Conservation (phyloP, 2,113 vertebrate species). For the Pteropus alecto region DNA sequence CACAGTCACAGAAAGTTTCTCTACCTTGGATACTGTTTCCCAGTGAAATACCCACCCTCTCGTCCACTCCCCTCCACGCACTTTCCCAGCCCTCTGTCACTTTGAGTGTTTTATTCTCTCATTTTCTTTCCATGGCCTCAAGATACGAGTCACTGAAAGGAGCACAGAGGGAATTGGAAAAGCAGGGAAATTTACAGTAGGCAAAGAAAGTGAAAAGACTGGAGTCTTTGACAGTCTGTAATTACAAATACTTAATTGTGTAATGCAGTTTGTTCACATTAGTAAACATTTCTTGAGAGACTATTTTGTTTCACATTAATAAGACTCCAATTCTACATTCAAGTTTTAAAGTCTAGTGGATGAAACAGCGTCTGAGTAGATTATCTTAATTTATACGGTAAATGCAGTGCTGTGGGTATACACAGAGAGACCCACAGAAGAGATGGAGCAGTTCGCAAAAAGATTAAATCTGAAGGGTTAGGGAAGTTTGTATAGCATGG, state of each 20-base stretch:
- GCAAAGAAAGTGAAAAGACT: not conserved
- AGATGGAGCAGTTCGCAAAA: not conserved
- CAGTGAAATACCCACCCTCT: not conserved
- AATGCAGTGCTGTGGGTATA: not conserved
- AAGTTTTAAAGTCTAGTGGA: not conserved
- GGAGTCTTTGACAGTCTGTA: not conserved
- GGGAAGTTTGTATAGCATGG: not conserved
- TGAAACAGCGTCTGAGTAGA: not conserved
- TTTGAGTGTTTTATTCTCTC: not conserved
- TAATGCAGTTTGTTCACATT: not conserved
- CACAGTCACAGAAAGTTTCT: not conserved
- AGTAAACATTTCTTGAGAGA: not conserved
- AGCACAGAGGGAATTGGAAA: not conserved
- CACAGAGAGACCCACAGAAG: not conserved
- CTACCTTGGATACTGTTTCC: not conserved
- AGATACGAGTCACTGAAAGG: not conserved
- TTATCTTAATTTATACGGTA: not conserved
- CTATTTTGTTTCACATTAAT: not conserved
- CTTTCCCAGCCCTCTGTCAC: not conserved
- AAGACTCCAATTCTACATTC: not conserved
- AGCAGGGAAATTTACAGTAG: not conserved
- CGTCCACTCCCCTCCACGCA: accelerated
- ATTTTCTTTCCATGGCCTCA: not conserved
- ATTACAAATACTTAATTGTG: not conserved
- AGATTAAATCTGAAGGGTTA: not conserved